These are phyloP conservation scores for Eretmochelys imbricata DNA, from an alignment of 2,113 vertebrate species.

Conservation along the genomic window DNA sequence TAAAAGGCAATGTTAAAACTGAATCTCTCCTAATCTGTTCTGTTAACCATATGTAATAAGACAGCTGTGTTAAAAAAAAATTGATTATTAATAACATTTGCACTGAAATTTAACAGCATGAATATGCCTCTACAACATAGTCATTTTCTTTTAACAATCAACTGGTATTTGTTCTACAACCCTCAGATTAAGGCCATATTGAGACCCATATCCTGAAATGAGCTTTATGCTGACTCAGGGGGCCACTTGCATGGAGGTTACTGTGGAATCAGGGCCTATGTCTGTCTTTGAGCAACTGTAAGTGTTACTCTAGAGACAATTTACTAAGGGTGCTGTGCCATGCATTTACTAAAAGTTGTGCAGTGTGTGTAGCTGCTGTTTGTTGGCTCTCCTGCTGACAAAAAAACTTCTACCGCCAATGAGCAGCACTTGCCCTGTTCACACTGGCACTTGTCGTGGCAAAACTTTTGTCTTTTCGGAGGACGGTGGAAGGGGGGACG, in stretches of 20 bases:
- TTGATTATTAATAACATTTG: conserved; percentile 12
- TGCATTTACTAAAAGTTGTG: too few species aligned
- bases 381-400: too few species aligned
- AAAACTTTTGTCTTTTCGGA: too few species aligned
- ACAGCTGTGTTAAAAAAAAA: background rate
- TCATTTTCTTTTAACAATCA: background rate
- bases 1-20: background rate
- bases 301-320: background rate
- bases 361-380: too few species aligned
- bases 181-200: background rate
- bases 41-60: background rate
- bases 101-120: background rate
- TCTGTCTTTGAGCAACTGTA: background rate
- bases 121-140: background rate
- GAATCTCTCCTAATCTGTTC: background rate
- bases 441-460: too few species aligned
- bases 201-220: background rate
- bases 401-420: too few species aligned
- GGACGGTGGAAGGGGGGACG: too few species aligned
- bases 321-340: background rate
- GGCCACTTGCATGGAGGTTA: background rate
- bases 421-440: too few species aligned
- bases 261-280: background rate
- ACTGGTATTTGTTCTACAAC: background rate
- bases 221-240: background rate